Conservation (phyloP, 2,113 vertebrate genomes). For the Lophotis ruficrista region DNA sequence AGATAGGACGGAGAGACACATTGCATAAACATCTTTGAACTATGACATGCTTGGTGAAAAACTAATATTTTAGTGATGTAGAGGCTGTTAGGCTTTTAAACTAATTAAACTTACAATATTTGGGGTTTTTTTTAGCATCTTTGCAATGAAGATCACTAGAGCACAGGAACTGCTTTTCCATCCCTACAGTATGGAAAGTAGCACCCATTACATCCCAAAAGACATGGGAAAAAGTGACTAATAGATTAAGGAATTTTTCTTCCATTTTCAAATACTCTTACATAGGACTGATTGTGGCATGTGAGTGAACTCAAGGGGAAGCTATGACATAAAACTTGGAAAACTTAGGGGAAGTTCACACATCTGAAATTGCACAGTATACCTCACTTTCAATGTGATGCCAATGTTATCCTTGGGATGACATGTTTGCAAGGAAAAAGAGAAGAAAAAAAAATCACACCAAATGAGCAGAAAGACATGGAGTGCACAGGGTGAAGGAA, state of each 20-base stretch:
- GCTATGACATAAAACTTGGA: conserved; percentile 11
- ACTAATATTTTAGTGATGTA: neutral
- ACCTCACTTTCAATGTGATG: neutral
- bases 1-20: neutral
- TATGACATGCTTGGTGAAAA: neutral
- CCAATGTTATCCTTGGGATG: neutral
- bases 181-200: neutral
- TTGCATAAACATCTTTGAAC: neutral
- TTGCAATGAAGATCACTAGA: neutral
- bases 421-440: neutral
- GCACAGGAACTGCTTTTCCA: neutral
- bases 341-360: neutral
- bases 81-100: neutral
- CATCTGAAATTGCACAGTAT: neutral
- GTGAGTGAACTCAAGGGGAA: neutral
- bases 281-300: neutral
- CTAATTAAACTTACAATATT: neutral
- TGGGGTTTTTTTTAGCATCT: neutral
- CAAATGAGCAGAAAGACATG: neutral
- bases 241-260: neutral
- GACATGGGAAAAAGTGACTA: neutral
- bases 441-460: neutral
- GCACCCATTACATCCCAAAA: neutral
- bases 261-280: neutral
- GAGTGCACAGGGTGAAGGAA: neutral